Conservation (phyloP, 2,888 invertebrate species). For the Clitarchus hookeri region DNA sequence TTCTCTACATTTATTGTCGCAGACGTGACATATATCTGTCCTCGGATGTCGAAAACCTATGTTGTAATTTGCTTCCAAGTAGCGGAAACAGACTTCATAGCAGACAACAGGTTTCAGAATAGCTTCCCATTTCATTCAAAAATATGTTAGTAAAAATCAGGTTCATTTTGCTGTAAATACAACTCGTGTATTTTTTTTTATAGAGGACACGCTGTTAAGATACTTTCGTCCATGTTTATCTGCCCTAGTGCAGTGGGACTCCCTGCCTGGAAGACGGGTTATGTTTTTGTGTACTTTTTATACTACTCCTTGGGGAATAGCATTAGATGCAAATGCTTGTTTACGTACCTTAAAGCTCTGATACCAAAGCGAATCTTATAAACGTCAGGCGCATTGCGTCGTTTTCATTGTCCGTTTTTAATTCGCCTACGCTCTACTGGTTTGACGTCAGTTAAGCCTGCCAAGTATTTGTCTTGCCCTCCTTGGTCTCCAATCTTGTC, state of each 20-base stretch:
- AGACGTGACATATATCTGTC: not conserved
- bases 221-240: not conserved
- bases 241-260: not conserved
- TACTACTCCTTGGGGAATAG: not conserved
- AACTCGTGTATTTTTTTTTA: not conserved
- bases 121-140: not conserved
- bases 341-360: not conserved
- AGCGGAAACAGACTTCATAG: not conserved
- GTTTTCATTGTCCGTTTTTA: too few species aligned
- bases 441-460: too few species aligned
- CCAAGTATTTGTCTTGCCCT: too few species aligned
- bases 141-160: not conserved
- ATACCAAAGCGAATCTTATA: not conserved
- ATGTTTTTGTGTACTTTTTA: not conserved
- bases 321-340: constrained; percentile 8
- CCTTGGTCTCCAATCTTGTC: too few species aligned
- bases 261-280: not conserved
- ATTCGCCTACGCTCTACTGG: too few species aligned
- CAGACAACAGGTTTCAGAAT: not conserved
- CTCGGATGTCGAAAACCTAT: not conserved
- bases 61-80: not conserved
- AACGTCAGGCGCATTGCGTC: not conserved
- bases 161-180: not conserved
- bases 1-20: not conserved
- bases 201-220: not conserved